phyloP scores from a whole-genome alignment of 2,797 vertebrate species.

The Ctenosaura bakeri region DNA sequence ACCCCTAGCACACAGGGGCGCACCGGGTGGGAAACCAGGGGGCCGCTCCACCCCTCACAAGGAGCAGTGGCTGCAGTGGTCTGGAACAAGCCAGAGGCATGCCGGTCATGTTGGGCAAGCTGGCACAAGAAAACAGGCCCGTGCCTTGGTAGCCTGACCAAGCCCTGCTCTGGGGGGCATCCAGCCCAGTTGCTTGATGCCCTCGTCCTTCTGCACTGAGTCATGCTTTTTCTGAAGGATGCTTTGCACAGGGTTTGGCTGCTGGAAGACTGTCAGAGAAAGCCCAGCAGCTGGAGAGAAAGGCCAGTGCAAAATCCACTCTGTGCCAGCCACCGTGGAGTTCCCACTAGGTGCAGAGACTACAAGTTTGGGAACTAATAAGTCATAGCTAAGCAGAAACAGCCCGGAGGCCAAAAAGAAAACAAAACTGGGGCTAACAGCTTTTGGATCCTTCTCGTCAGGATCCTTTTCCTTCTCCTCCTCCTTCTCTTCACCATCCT shows the following conservation, averaged over 20 bases:
- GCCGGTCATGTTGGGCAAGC: background rate
- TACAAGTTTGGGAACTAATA: conserved; percentile 54
- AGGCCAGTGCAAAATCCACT: background rate
- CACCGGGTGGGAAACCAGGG: background rate
- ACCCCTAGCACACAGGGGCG: too few relatives aligned
- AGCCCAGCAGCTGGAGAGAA: conserved; percentile 11
- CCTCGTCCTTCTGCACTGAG: too few relatives aligned
- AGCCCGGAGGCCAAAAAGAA: background rate
- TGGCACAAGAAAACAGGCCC: background rate
- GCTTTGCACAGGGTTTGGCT: background rate
- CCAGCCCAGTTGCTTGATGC: accelerated
- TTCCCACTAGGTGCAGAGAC: conserved; percentile 31
- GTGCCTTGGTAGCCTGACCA: background rate
- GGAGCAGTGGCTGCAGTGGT: background rate
- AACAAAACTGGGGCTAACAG: conserved; percentile 67
- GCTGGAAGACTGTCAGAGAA: conserved; percentile 41
- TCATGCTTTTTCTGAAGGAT: background rate
- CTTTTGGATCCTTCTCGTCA: conserved; percentile 14
- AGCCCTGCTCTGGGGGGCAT: background rate
- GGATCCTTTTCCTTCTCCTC: conserved; percentile 16
- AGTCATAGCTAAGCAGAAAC: conserved; percentile 37
- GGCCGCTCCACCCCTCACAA: background rate
- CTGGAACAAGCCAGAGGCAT: background rate
- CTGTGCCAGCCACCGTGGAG: conserved; percentile 8
- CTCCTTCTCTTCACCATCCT: conserved; percentile 53